Conservation (phyloP, 2,113 vertebrate genomes). For the Nyctibius bracteatus region DNA sequence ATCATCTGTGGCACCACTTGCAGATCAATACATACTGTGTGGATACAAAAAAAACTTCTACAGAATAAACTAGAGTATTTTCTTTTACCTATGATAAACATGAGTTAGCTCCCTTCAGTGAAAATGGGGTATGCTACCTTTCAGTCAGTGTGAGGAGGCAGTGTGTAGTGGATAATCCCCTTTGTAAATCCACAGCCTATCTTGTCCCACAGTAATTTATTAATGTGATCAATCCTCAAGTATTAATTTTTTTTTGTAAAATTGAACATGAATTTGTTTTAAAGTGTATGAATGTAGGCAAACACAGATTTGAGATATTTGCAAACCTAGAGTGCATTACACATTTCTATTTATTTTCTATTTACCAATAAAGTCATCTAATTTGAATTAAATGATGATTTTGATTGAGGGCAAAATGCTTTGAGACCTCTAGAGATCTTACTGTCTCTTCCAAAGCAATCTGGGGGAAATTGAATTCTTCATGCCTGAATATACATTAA, state of each 20-base stretch:
- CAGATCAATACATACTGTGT: not conserved
- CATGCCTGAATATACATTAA: slow-evolving; percentile 17
- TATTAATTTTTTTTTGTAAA: not conserved
- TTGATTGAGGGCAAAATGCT: slow-evolving; percentile 3
- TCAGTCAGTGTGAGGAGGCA: not conserved
- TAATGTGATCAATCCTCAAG: not conserved
- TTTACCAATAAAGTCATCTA: slow-evolving; percentile 20
- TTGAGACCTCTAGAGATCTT: slow-evolving; percentile 22
- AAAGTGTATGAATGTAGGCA: not conserved
- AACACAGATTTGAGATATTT: not conserved
- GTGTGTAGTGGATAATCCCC: not conserved
- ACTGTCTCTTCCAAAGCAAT: not conserved
- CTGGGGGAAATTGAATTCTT: slow-evolving; percentile 6
- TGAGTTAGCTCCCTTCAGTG: not conserved
- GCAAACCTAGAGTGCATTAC: not conserved
- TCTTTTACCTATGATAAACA: not conserved
- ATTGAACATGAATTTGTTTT: not conserved
- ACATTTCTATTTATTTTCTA: not conserved
- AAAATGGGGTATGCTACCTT: not conserved
- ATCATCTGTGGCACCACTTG: not conserved
- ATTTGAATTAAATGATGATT: slow-evolving; percentile 42
- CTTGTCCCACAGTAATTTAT: not conserved
- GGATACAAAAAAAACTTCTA: not conserved
- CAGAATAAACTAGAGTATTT: not conserved
- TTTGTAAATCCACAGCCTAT: not conserved